phyloP scores from a whole-genome alignment of 2,888 invertebrate species.

The Seira ritae region DNA sequence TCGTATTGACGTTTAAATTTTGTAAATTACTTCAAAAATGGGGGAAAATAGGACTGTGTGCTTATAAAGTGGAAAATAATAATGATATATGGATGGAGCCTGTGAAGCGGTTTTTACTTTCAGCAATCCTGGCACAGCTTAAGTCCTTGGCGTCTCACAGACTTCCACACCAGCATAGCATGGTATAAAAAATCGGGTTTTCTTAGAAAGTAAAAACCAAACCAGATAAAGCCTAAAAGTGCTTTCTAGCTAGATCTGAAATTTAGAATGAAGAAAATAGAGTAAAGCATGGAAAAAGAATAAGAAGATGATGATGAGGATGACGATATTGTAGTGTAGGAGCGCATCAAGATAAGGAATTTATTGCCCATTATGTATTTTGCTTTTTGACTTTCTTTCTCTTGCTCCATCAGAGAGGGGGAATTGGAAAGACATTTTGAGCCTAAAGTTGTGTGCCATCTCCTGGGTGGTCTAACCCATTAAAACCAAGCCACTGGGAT shows the following conservation, averaged over 20 bases:
- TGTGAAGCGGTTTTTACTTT: constrained; percentile 3
- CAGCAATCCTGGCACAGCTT: constrained; percentile 4
- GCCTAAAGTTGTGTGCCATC: constrained; percentile 1
- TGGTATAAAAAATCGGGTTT: constrained; percentile 4
- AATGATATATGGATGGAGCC: constrained; percentile 13
- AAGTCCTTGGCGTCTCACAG: constrained; percentile 4
- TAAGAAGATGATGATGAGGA: too few species aligned
- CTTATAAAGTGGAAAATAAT: constrained; percentile 20
- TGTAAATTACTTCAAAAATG: constrained; percentile 8
- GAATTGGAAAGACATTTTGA: constrained; percentile 10
- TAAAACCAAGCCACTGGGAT: constrained; percentile 2
- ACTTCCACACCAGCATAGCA: too few species aligned
- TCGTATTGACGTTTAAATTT: constrained; percentile 26
- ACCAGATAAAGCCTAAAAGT: not conserved
- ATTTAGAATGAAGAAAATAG: not conserved
- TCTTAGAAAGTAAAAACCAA: not conserved
- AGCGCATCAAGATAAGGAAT: constrained; percentile 23
- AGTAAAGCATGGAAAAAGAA: too few species aligned
- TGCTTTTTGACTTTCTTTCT: constrained; percentile 18
- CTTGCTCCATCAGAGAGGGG: not conserved
- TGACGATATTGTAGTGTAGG: not conserved
- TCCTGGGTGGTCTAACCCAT: constrained; percentile 16
- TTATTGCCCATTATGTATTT: constrained; percentile 24
- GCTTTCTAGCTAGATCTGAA: too few species aligned
- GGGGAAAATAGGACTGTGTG: not conserved